phyloP scores from a whole-genome alignment of 2,797 vertebrate species.

The Hipposideros larvatus region DNA sequence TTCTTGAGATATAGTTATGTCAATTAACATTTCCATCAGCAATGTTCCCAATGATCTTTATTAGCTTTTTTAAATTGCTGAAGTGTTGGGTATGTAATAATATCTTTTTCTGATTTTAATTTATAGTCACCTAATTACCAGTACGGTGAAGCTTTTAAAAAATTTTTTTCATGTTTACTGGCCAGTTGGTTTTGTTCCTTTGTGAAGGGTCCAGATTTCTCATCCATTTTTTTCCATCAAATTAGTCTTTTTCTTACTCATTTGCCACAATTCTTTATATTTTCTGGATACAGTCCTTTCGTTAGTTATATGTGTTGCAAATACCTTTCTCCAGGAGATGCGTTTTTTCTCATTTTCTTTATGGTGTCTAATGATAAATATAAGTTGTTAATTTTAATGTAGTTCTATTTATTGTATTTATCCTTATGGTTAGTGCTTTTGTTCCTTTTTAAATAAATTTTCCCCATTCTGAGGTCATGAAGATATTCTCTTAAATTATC shows the following conservation, averaged over 20 bases:
- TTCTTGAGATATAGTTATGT: not conserved
- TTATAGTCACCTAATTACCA: not conserved
- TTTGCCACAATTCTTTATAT: constrained; percentile 29
- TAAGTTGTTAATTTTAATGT: not conserved
- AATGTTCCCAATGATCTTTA: not conserved
- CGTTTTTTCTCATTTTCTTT: not conserved
- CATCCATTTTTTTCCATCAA: not conserved
- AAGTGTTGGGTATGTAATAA: not conserved
- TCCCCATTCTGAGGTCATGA: not conserved
- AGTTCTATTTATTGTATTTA: not conserved
- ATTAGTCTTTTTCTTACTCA: constrained; percentile 38
- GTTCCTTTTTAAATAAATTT: not conserved
- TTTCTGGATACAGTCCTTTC: not conserved
- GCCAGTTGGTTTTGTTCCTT: not conserved
- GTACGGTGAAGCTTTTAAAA: not conserved
- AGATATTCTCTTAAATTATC: not conserved
- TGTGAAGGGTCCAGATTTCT: not conserved
- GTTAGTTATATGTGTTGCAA: not conserved
- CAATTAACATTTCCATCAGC: not conserved
- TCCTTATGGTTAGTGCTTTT: not conserved
- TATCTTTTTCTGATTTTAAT: constrained; percentile 21
- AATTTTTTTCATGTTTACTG: not conserved
- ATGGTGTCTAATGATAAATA: not conserved
- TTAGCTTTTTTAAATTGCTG: not conserved
- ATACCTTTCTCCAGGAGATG: not conserved